phyloP scores from a whole-genome alignment of 2,888 invertebrate genomes.

The Parapristionchus giblindavisi region DNA sequence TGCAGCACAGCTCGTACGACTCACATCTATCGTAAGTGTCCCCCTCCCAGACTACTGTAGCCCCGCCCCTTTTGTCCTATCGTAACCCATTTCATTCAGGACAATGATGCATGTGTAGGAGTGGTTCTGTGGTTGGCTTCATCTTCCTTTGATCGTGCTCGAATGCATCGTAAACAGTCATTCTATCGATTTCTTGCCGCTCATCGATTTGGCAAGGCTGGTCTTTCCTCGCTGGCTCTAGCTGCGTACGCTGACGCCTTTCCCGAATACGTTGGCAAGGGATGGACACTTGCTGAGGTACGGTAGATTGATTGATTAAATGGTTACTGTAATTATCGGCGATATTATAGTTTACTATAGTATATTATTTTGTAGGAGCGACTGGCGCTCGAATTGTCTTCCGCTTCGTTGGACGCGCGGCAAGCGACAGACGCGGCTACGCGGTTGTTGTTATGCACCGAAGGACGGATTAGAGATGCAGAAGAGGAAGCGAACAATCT shows the following conservation, averaged over 20 bases:
- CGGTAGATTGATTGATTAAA: neutral
- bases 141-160: conserved; percentile 89
- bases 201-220: conserved; percentile 76
- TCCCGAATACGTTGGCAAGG: conserved; percentile 32
- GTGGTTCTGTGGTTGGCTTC: conserved; percentile 73
- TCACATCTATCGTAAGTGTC: conserved; percentile 42
- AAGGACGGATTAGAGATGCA: neutral
- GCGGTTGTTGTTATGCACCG: neutral
- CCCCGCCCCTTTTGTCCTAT: no score
- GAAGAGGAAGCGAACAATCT: conserved; percentile 11
- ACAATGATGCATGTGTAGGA: conserved; percentile 88
- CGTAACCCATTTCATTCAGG: conserved; percentile 74
- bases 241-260: conserved; percentile 43
- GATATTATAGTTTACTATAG: no score
- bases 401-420: neutral
- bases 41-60: neutral
- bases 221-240: conserved; percentile 49
- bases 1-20: conserved; percentile 71
- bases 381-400: conserved; percentile 19
- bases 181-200: conserved; percentile 96
- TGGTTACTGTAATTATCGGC: conserved; percentile 1
- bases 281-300: conserved; percentile 28
- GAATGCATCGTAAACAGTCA: conserved; percentile 82
- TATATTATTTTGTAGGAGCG: conserved; percentile 18
- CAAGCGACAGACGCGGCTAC: conserved; percentile 22